Conservation (phyloP, 2,113 vertebrate species). For the Vulpes vulpes region DNA sequence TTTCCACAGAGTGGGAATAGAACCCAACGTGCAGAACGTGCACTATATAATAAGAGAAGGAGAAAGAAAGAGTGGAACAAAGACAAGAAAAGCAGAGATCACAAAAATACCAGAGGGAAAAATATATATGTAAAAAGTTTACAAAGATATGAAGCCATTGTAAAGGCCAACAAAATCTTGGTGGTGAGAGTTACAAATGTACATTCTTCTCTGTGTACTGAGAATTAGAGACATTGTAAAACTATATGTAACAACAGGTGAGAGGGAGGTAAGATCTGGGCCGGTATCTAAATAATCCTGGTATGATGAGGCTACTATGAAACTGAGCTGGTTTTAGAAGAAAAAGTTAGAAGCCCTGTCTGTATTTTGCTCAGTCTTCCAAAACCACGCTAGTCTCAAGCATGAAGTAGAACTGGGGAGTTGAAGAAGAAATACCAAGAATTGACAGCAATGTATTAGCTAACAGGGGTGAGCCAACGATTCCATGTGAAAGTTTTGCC, state of each 20-base stretch:
- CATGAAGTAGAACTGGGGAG: background rate
- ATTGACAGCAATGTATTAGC: background rate
- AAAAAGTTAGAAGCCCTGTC: background rate
- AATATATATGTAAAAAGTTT: background rate
- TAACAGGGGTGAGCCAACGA: background rate
- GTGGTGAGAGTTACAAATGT: background rate
- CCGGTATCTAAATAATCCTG: background rate
- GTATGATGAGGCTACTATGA: background rate
- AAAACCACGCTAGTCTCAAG: background rate
- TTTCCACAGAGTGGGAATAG: background rate
- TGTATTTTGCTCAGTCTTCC: background rate
- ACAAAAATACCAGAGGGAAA: background rate
- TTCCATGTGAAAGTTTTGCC: background rate
- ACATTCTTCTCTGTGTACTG: background rate
- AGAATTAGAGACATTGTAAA: background rate
- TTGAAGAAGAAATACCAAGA: background rate
- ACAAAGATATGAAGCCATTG: background rate
- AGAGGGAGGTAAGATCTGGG: background rate
- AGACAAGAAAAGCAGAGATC: background rate
- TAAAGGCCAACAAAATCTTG: background rate
- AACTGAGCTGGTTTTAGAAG: background rate
- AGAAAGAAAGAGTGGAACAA: background rate
- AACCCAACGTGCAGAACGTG: background rate
- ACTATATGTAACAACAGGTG: background rate
- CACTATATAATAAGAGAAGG: background rate